Evolutionary conservation across 1,140 invertebrate species (phyloP).

Genomic region (Mylabris phalerata): DNA sequence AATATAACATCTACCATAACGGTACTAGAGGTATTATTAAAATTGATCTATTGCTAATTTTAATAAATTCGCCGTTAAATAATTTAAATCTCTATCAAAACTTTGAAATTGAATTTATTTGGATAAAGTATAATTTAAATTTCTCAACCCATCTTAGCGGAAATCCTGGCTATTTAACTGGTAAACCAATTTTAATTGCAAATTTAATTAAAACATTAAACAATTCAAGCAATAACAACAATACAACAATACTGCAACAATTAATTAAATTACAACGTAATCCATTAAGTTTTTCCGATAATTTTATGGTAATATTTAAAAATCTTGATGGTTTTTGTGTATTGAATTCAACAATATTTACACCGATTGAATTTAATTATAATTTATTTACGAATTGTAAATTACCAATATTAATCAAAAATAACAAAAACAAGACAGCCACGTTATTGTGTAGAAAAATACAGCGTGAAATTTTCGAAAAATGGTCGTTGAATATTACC

Average conservation of each 20-base stretch:
- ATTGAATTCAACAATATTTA: constrained; percentile 30
- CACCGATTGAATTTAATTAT: constrained; percentile 46
- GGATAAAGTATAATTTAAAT: constrained; percentile 40
- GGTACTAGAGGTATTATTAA: constrained; percentile 49
- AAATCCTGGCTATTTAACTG: constrained; percentile 59
- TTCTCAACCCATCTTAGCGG: constrained; percentile 51
- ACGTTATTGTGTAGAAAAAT: constrained; percentile 42
- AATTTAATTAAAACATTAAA: constrained; percentile 21
- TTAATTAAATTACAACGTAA: constrained; percentile 25
- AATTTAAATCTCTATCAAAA: constrained; percentile 44
- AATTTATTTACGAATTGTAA: constrained; percentile 45
- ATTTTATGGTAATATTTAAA: constrained; percentile 44
- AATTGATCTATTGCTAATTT: constrained; percentile 41
- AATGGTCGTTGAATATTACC: constrained; percentile 35
- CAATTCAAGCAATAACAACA: constrained; percentile 14
- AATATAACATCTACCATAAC: constrained; percentile 51
- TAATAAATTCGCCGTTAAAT: constrained; percentile 37
- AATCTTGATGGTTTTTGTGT: constrained; percentile 41
- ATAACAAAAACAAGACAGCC: constrained; percentile 38
- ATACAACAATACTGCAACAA: constrained; percentile 24
- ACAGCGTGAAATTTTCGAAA: constrained; percentile 43
- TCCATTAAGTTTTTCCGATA: constrained; percentile 35
- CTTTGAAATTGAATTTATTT: constrained; percentile 47
- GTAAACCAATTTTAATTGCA: constrained; percentile 55
- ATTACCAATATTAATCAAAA: constrained; percentile 21